phyloP scores from a whole-genome alignment of 2,797 vertebrate genomes.

The Parambassis ranga region DNA sequence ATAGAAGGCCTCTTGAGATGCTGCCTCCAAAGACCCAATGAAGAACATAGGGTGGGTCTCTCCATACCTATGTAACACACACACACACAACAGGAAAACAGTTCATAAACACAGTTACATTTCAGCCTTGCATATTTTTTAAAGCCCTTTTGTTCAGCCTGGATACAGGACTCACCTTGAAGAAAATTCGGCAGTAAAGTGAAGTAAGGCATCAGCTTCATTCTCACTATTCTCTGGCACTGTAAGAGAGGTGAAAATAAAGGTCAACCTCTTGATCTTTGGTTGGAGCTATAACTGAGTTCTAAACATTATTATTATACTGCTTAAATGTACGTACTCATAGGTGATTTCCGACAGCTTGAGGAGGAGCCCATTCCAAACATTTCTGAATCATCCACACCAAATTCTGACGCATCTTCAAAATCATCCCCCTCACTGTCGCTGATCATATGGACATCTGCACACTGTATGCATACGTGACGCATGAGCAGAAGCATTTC shows the following conservation, averaged over 20 bases:
- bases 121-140: not conserved
- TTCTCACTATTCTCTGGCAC: slow-evolving; percentile 99
- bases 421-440: slow-evolving; percentile 98
- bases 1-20: slow-evolving; percentile 99
- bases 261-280: not conserved
- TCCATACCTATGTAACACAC: slow-evolving; percentile 87
- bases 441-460: slow-evolving; percentile 99
- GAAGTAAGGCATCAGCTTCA: slow-evolving; percentile 98
- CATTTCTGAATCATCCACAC: slow-evolving; percentile 97
- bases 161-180: slow-evolving; percentile 86
- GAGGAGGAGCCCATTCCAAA: slow-evolving; percentile 93
- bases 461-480: slow-evolving; percentile 78
- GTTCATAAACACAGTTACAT: not conserved
- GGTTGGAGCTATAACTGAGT: not conserved
- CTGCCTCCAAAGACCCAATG: slow-evolving; percentile 97
- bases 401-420: slow-evolving; percentile 97
- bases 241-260: slow-evolving; percentile 58
- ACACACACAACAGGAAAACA: slow-evolving; percentile 51
- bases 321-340: slow-evolving; percentile 84
- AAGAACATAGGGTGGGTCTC: slow-evolving; percentile 99
- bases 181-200: slow-evolving; percentile 99
- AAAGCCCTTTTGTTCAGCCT: not conserved
- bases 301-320: not conserved
- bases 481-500: not conserved
- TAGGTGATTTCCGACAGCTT: slow-evolving; percentile 92